Conservation (phyloP, 2,888 invertebrate species). For the Hylaea fasciaria region DNA sequence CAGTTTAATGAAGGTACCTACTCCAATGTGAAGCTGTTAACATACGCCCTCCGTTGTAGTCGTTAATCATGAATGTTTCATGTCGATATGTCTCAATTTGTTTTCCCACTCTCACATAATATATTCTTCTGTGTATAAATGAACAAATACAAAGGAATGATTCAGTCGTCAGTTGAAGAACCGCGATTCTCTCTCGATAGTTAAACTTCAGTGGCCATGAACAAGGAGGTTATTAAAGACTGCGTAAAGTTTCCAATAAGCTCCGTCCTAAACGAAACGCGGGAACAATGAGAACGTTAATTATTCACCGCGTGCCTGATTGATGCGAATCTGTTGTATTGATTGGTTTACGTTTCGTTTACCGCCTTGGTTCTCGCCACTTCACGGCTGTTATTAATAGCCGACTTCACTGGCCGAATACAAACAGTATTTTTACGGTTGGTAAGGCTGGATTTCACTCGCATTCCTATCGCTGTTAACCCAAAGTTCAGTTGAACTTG, state of each 20-base stretch:
- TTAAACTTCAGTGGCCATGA: neutral
- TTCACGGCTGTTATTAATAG: slow-evolving; percentile 16
- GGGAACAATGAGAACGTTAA: slow-evolving; percentile 23
- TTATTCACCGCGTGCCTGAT: slow-evolving; percentile 20
- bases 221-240: slow-evolving; percentile 2
- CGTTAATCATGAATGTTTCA: too few relatives aligned
- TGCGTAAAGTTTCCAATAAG: slow-evolving; percentile 17
- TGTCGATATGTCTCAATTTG: too few relatives aligned
- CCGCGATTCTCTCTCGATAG: neutral
- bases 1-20: too few relatives aligned
- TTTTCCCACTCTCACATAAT: too few relatives aligned
- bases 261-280: slow-evolving; percentile 2
- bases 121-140: too few relatives aligned
- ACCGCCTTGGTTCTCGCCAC: slow-evolving; percentile 5
- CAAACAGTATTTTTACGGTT: neutral
- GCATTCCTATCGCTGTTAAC: too few relatives aligned
- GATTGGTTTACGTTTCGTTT: slow-evolving; percentile 31
- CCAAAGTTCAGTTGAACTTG: too few relatives aligned
- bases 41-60: too few relatives aligned
- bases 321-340: slow-evolving; percentile 22
- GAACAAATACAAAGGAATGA: too few relatives aligned
- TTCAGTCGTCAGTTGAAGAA: too few relatives aligned
- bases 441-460: too few relatives aligned
- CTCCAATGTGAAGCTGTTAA: too few relatives aligned
- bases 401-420: neutral